Evolutionary conservation across 2,113 vertebrate genomes (phyloP).

Genomic region (Athene noctua): DNA sequence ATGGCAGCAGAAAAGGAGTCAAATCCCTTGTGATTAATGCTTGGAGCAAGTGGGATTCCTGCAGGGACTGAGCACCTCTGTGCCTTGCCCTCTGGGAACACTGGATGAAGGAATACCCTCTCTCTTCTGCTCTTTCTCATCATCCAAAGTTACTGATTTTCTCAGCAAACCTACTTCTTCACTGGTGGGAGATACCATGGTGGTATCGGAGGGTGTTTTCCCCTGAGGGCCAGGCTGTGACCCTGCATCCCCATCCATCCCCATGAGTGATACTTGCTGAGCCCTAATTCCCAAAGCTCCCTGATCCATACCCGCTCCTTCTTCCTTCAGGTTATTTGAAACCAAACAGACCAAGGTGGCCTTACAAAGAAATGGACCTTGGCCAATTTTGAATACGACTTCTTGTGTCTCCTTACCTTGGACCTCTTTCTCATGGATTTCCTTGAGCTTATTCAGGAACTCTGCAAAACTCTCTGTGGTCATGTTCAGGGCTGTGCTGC

Average conservation of each 20-base stretch:
- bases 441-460: conserved; percentile 83
- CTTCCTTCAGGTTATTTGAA: not conserved
- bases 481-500: not conserved
- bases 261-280: not conserved
- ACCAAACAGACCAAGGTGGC: not conserved
- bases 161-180: not conserved
- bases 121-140: not conserved
- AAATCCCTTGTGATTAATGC: fast-evolving
- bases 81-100: not conserved
- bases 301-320: not conserved
- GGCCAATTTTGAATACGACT: not conserved
- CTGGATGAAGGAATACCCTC: not conserved
- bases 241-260: not conserved
- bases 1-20: not conserved
- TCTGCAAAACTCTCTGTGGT: conserved; percentile 83
- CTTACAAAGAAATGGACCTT: not conserved
- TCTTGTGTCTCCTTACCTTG: conserved; percentile 72
- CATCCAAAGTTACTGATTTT: not conserved
- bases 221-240: not conserved
- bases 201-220: not conserved
- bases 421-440: conserved; percentile 88
- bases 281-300: not conserved
- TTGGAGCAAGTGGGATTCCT: not conserved
- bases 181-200: fast-evolving
- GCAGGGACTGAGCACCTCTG: not conserved